Conservation (phyloP, 1,140 invertebrate genomes). For the Prorops nasuta region DNA sequence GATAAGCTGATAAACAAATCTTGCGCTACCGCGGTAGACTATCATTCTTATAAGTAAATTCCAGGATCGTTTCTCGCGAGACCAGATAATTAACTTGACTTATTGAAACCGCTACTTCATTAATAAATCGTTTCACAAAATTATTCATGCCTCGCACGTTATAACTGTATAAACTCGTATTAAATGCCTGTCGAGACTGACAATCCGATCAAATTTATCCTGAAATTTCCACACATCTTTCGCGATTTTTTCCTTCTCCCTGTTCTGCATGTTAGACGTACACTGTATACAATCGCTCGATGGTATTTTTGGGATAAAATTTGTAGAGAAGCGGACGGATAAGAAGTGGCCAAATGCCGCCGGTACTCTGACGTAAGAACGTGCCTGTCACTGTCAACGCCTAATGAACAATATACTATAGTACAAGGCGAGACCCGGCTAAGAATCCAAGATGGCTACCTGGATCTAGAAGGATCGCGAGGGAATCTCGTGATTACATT, state of each 20-base stretch:
- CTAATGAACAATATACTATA: conserved; percentile 48
- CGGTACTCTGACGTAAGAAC: not conserved
- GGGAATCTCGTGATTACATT: conserved; percentile 48
- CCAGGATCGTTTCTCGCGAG: conserved; percentile 20
- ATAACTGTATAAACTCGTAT: too few relatives aligned
- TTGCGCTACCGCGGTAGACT: conserved; percentile 26
- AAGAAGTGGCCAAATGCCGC: not conserved
- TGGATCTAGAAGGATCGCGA: conserved; percentile 38
- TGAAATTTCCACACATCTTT: too few relatives aligned
- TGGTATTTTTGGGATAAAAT: too few relatives aligned
- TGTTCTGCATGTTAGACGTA: too few relatives aligned
- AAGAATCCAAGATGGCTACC: conserved; percentile 46
- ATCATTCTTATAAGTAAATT: conserved; percentile 26
- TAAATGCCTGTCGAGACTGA: too few relatives aligned
- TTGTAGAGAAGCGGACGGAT: too few relatives aligned
- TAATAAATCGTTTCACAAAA: too few relatives aligned
- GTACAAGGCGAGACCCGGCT: conserved; percentile 33
- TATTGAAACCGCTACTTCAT: not conserved
- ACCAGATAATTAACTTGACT: conserved; percentile 4
- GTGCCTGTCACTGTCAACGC: conserved; percentile 41
- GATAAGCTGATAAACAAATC: conserved; percentile 38
- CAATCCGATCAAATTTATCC: too few relatives aligned
- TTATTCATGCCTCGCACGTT: too few relatives aligned
- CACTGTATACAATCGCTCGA: too few relatives aligned
- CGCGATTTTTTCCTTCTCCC: too few relatives aligned